A percentile compares a stretch with the other conserved stretches of the same genome.
These are phyloP conservation scores for Calyptommatus sinebrachiatus DNA, from an alignment of 2,113 vertebrate genomes.

Conservation along the genomic window DNA sequence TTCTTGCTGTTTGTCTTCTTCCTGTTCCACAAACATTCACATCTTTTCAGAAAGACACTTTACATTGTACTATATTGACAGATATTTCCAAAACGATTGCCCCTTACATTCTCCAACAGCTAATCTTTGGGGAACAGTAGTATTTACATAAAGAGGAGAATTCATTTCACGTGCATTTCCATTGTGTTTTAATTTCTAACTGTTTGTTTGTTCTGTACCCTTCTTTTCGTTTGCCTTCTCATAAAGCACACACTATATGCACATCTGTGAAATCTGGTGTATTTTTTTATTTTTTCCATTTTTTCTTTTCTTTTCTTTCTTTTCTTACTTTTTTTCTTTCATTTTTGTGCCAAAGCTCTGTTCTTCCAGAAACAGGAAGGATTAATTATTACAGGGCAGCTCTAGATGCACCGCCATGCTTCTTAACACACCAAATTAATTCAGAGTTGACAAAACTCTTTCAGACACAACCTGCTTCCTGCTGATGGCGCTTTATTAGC, in stretches of 20 bases:
- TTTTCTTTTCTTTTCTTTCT: constrained; percentile 48
- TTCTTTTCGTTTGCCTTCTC: constrained; percentile 74
- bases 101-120: constrained; percentile 21
- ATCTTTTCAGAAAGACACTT: constrained; percentile 75
- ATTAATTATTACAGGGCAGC: constrained; percentile 80
- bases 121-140: constrained; percentile 70
- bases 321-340: too few species aligned
- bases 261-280: constrained; percentile 80
- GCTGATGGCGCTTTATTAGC: constrained; percentile 85
- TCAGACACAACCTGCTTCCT: constrained; percentile 85
- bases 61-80: constrained; percentile 65
- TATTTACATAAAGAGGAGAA: constrained; percentile 76
- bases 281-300: too few species aligned
- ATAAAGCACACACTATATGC: constrained; percentile 79
- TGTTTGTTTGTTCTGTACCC: constrained; percentile 72
- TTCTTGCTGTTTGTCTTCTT: constrained; percentile 8
- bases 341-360: constrained; percentile 59
- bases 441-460: constrained; percentile 89
- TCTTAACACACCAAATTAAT: constrained; percentile 87
- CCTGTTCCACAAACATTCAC: constrained; percentile 56
- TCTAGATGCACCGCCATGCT: constrained; percentile 77
- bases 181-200: constrained; percentile 67
- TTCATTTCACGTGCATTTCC: constrained; percentile 66
- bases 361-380: constrained; percentile 82
- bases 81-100: constrained; percentile 74